A percentile compares a stretch with the other conserved stretches of the same genome.
These are phyloP conservation scores for Paramormyrops hopkinsi DNA, from an alignment of 2,797 vertebrate genomes.

Conservation along the genomic window DNA sequence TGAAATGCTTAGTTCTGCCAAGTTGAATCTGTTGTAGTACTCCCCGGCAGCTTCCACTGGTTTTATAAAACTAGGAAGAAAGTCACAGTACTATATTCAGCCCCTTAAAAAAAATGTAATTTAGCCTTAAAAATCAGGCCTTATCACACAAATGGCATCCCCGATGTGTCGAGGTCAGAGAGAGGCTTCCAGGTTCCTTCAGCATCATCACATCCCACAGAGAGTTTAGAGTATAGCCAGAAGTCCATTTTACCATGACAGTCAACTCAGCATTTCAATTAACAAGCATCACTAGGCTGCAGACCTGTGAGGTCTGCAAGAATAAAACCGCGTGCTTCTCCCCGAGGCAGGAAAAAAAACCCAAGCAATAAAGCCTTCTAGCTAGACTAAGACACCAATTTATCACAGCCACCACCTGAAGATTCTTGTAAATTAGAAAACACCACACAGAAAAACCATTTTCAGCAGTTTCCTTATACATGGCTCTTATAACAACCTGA, in stretches of 20 bases:
- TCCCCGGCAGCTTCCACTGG: neutral
- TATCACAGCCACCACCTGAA: neutral
- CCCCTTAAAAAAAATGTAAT: neutral
- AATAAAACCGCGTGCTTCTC: neutral
- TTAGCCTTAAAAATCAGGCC: neutral
- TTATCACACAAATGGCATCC: neutral
- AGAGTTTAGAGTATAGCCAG: neutral
- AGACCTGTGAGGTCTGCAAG: neutral
- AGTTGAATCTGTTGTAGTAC: neutral
- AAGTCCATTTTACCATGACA: slow-evolving; percentile 3
- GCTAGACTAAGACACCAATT: slow-evolving; percentile 5
- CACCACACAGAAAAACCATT: neutral
- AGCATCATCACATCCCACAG: neutral
- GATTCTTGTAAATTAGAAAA: neutral
- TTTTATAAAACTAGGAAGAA: neutral
- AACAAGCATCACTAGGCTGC: neutral
- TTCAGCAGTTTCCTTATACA: slow-evolving; percentile 7
- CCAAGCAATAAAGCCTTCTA: slow-evolving; percentile 8
- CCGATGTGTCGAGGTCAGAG: neutral
- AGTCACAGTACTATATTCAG: neutral
- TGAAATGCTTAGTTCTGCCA: neutral
- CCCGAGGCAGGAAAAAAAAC: neutral
- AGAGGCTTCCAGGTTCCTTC: neutral
- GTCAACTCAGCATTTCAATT: slow-evolving; percentile 6
- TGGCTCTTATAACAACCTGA: slow-evolving; percentile 2